These are phyloP conservation scores for Heterodera filipjevi DNA, from an alignment of 2,888 invertebrate genomes.

Conservation along the genomic window DNA sequence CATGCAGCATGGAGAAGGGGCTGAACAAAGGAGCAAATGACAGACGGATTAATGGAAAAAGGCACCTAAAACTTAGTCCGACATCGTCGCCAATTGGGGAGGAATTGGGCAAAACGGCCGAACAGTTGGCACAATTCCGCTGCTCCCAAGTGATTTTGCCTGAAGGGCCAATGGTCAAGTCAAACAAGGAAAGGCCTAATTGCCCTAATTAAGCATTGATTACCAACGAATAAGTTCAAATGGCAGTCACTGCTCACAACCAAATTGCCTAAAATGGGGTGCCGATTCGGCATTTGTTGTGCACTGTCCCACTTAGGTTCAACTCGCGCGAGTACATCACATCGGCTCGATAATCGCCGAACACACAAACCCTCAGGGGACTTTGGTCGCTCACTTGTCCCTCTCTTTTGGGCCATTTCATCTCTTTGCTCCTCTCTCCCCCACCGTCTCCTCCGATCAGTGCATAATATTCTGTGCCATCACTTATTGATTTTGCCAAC, in stretches of 20 bases:
- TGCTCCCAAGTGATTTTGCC: constrained; percentile 33
- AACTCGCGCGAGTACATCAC: constrained; percentile 7
- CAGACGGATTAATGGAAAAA: no score
- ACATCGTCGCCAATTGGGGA: neutral
- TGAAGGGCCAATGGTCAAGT: neutral
- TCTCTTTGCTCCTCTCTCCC: neutral
- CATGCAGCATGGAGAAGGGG: constrained; percentile 27
- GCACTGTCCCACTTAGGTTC: constrained; percentile 1
- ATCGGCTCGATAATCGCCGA: constrained; percentile 28
- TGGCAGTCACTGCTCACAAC: constrained; percentile 17
- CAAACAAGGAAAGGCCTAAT: neutral
- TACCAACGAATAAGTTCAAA: constrained; percentile 25
- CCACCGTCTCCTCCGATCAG: neutral
- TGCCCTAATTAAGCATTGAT: neutral
- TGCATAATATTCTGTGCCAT: neutral
- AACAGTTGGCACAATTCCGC: neutral
- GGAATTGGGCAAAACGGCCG: neutral
- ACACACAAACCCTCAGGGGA: constrained; percentile 23
- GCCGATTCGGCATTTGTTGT: neutral
- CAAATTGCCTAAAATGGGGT: neutral
- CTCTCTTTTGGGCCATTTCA: neutral
- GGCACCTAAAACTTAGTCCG: neutral
- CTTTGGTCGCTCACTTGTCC: neutral
- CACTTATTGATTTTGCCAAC: neutral
- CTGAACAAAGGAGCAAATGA: neutral